phyloP scores from a whole-genome alignment of 2,113 vertebrate genomes.

The Thermophis baileyi region DNA sequence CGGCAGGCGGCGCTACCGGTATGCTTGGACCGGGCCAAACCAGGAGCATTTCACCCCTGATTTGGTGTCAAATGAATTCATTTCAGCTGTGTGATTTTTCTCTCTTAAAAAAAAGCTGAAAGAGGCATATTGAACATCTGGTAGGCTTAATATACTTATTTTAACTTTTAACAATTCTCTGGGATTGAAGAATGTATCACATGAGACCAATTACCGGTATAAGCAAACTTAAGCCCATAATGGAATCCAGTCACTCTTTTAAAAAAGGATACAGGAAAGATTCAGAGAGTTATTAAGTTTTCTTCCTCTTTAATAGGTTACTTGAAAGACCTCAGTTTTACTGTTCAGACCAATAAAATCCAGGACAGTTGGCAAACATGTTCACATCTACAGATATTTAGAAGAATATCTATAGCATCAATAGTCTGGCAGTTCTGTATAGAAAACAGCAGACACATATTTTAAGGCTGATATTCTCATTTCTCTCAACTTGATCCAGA shows the following conservation, averaged over 20 bases:
- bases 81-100: background rate
- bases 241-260: background rate
- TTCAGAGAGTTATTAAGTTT: background rate
- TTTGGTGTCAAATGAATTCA: background rate
- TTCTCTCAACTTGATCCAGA: background rate
- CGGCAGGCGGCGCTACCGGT: no score
- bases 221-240: background rate
- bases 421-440: background rate
- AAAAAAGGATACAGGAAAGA: background rate
- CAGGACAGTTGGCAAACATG: background rate
- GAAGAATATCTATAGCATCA: slow-evolving; percentile 6
- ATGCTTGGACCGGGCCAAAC: no score
- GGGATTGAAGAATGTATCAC: background rate
- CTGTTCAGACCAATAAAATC: background rate
- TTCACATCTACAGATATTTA: background rate
- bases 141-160: background rate
- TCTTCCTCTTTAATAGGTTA: background rate
- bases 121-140: background rate
- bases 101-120: background rate
- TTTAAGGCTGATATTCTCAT: slow-evolving; percentile 22
- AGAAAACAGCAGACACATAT: background rate
- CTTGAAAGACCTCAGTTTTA: background rate
- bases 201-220: background rate
- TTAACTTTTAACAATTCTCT: background rate
- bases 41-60: no score